Base-by-base conservation (phyloP, 2,113 vertebrate species). In the Dendropsophus ebraccatus region DNA sequence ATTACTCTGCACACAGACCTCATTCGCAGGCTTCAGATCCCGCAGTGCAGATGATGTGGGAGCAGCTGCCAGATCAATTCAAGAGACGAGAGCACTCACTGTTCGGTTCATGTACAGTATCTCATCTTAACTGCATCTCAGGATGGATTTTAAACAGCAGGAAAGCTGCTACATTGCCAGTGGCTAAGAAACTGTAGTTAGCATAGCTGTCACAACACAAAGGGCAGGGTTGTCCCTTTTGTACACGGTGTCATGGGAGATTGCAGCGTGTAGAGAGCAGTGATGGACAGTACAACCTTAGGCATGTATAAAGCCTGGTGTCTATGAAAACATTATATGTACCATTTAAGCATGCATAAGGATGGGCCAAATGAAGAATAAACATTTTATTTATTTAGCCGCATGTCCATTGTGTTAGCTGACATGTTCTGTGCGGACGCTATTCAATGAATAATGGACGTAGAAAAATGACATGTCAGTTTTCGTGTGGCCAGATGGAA, bases 91-190 rank as follows among this genome's bases (percentile, higher is more conserved):
- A 84, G 72, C 73, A 47, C 82, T 84, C 82, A 75, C 82, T 73
- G 70, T 84, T 84, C 52, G 13, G 52, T 41, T 84, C 82, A 84
- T 84, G 83, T 84, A 77, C 54, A 84, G 72, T 76, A 84, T 84
- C 83, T 84, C 83, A 62, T 84, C 54, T 62, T 84, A 84, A 84
- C 83, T 65, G 83, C 83, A 84, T 84, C 83, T 84, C 54, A 84
- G 83, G 83, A 84, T 84, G 56, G 83, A 76, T 84, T 83, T 76
- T 84, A 65, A 56, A 49, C 83, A 76, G 73, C 83, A 50, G 83
- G 72, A 65, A 60, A 25, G 70, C 52, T 84, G 41, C 83, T 74
- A 84, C 83, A 77, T 84, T 77, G 83, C 72, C 83, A 65, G 19
- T 47, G 56, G 83, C 73, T n/a, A 65, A 65, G 83, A 50, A 84